phyloP scores from a whole-genome alignment of 2,888 invertebrate genomes.

The Eumerus sabulonum region DNA sequence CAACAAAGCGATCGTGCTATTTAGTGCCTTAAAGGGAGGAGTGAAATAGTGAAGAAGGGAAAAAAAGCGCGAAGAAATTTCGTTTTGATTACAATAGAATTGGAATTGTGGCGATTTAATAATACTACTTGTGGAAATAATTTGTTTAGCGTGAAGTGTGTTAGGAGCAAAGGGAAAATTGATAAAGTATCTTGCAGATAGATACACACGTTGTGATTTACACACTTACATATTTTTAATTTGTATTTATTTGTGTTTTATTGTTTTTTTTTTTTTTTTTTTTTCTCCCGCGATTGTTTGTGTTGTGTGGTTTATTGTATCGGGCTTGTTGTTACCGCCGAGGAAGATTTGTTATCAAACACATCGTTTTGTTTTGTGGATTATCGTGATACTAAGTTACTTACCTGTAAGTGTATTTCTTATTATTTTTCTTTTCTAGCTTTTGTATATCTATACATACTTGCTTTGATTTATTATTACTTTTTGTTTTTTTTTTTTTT shows the following conservation, averaged over 20 bases:
- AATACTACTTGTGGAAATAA: too few relatives aligned
- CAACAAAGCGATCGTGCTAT: too few relatives aligned
- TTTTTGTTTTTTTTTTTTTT: too few relatives aligned
- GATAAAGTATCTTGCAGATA: conserved; percentile 11
- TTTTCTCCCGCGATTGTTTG: neutral
- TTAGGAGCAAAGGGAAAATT: conserved; percentile 27
- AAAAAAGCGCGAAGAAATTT: conserved; percentile 56
- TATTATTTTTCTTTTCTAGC: neutral
- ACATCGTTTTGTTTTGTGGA: conserved; percentile 46
- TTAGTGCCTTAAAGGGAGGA: too few relatives aligned
- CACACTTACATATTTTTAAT: too few relatives aligned
- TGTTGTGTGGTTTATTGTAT: too few relatives aligned
- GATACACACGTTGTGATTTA: too few relatives aligned
- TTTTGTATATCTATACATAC: too few relatives aligned
- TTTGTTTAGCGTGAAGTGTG: neutral
- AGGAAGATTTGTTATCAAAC: too few relatives aligned
- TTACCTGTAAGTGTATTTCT: conserved; percentile 58
- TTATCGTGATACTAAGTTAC: conserved; percentile 42
- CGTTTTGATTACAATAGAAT: conserved; percentile 36
- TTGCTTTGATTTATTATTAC: too few relatives aligned
- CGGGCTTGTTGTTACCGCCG: too few relatives aligned
- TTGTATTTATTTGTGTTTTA: conserved; percentile 8
- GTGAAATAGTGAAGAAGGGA: neutral
- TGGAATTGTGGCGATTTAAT: neutral
- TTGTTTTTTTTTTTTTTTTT: neutral